These are phyloP conservation scores for Pyrrhosoma nymphula DNA, from an alignment of 2,888 invertebrate genomes.

Conservation along the genomic window DNA sequence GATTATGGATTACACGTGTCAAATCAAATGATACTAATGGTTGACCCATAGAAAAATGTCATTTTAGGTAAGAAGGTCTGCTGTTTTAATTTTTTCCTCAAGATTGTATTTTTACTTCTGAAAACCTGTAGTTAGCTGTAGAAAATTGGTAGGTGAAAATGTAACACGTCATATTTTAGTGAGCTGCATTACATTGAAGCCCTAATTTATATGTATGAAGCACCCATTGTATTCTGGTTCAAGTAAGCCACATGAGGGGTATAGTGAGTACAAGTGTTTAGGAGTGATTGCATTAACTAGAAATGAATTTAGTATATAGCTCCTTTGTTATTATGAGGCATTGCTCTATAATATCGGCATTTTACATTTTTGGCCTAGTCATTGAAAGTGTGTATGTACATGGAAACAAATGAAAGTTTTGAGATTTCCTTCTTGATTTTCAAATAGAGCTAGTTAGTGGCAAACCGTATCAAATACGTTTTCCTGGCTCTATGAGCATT, in stretches of 20 bases:
- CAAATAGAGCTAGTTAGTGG: too few relatives aligned
- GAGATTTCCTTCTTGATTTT: too few relatives aligned
- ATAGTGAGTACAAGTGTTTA: background rate
- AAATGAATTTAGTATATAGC: background rate
- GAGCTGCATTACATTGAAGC: background rate
- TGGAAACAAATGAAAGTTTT: background rate
- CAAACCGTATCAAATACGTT: too few relatives aligned
- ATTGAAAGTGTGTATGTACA: background rate
- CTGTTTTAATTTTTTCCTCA: background rate
- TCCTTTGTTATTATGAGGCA: too few relatives aligned
- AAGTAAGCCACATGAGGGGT: background rate
- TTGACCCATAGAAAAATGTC: background rate
- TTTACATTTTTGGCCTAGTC: too few relatives aligned
- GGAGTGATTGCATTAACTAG: background rate
- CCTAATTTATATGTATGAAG: slow-evolving; percentile 29
- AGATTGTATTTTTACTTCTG: background rate
- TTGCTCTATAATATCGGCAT: too few relatives aligned
- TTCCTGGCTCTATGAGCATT: too few relatives aligned
- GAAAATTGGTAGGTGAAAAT: background rate
- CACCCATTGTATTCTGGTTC: background rate
- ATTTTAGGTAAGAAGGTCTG: background rate
- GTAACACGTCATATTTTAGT: background rate
- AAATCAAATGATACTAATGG: background rate
- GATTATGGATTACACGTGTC: slow-evolving; percentile 30
- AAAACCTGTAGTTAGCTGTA: background rate